Percentiles rank a stretch among this genome's conserved stretches.
Evolutionary conservation across 1,140 invertebrate genomes (phyloP).

Genomic region (Marisa cornuarietis): DNA sequence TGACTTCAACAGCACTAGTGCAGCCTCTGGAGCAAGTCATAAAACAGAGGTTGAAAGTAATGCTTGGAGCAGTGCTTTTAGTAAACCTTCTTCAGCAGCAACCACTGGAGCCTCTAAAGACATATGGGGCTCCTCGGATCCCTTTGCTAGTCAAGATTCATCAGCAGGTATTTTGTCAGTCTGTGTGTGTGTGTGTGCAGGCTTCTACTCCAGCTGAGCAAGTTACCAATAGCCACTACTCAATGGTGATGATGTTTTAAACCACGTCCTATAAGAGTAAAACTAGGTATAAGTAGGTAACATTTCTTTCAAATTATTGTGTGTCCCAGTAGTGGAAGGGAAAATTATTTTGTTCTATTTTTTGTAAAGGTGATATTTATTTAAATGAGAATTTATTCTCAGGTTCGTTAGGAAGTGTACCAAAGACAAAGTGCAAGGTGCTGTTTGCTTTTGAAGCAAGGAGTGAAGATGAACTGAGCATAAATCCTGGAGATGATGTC

Average conservation of each 20-base stretch:
- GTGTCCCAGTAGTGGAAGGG: no score
- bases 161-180: background rate
- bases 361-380: no score
- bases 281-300: no score
- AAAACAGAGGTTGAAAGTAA: constrained; percentile 25
- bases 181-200: background rate
- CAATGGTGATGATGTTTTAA: no score
- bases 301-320: no score
- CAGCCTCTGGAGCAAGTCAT: background rate
- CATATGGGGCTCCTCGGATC: constrained; percentile 39
- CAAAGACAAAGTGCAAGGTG: constrained; percentile 82
- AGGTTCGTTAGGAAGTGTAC: background rate
- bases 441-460: constrained; percentile 93
- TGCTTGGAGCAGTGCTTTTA: constrained; percentile 42
- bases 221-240: no score
- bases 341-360: no score
- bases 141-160: constrained; percentile 48
- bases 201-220: no score
- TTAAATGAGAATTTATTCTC: no score
- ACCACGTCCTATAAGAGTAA: no score
- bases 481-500: constrained; percentile 94
- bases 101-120: background rate
- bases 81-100: background rate
- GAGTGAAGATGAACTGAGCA: constrained; percentile 92
- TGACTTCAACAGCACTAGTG: constrained; percentile 33